Percentiles rank a stretch among this genome's conserved stretches.
Evolutionary conservation across 2,797 vertebrate species (phyloP).

Genomic region (Perodicticus potto): DNA sequence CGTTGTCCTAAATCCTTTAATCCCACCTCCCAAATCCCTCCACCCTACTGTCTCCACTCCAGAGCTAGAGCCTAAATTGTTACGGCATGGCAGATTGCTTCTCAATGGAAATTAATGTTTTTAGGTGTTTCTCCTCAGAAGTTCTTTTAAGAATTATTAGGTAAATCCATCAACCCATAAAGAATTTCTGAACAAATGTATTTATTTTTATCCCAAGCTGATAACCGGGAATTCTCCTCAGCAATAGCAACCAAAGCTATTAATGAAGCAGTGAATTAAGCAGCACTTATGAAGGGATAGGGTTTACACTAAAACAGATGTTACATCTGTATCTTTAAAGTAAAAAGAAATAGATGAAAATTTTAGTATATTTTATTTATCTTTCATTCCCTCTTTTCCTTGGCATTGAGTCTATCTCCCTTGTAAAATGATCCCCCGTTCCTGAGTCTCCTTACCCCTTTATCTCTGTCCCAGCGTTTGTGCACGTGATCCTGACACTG

Average conservation of each 20-base stretch:
- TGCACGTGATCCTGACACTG: neutral
- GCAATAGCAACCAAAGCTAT: neutral
- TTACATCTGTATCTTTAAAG: neutral
- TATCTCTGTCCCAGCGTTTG: neutral
- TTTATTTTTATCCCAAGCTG: neutral
- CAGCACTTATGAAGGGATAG: neutral
- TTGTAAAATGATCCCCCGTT: neutral
- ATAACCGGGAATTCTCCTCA: conserved; percentile 9
- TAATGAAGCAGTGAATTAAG: neutral
- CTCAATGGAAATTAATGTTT: conserved; percentile 1
- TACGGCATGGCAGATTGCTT: neutral
- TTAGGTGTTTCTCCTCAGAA: neutral
- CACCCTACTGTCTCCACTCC: neutral
- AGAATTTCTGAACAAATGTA: neutral
- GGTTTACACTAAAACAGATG: neutral
- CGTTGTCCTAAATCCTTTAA: neutral
- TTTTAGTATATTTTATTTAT: neutral
- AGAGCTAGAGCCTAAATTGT: neutral
- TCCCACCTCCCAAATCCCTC: neutral
- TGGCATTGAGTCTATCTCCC: neutral
- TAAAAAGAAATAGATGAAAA: neutral
- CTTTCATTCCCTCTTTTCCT: neutral
- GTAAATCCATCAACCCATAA: neutral
- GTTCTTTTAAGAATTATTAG: conserved; percentile 46
- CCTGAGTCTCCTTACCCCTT: neutral